Evolutionary conservation across 2,888 invertebrate genomes (phyloP).

Genomic region (Tuberolachnus salignus): DNA sequence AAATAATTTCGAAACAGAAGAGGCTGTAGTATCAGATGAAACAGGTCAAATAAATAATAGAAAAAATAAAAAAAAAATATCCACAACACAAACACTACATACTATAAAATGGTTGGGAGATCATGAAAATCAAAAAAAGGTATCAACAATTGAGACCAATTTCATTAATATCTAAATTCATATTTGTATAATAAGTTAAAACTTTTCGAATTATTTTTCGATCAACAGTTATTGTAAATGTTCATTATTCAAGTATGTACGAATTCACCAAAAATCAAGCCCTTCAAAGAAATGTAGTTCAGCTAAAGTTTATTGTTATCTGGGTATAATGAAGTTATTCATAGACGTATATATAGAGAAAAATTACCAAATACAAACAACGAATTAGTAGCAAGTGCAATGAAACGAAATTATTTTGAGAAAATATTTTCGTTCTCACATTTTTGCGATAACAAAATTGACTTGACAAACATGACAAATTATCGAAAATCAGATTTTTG

Average conservation of each 20-base stretch:
- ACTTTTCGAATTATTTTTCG: constrained; percentile 24
- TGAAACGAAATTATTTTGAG: neutral
- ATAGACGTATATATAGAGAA: too few species aligned
- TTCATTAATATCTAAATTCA: constrained; percentile 1
- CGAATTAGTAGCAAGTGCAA: constrained; percentile 5
- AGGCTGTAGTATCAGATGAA: neutral
- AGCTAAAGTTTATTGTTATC: too few species aligned
- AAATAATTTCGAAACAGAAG: constrained; percentile 1
- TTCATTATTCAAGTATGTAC: neutral
- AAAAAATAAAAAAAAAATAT: neutral
- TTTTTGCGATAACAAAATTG: constrained; percentile 3
- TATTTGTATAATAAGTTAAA: neutral
- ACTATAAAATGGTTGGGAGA: constrained; percentile 9
- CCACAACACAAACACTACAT: neutral
- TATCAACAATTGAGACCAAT: neutral
- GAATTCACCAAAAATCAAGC: too few species aligned
- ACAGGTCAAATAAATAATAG: neutral
- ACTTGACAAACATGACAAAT: neutral
- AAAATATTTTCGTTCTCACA: constrained; percentile 7
- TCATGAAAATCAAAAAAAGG: neutral
- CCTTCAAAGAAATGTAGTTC: too few species aligned
- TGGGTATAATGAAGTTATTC: too few species aligned
- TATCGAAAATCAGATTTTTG: neutral
- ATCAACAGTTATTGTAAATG: constrained; percentile 14
- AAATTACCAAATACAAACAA: neutral